Percentiles rank a stretch among this genome's conserved stretches.
phyloP scores from a whole-genome alignment of 2,797 vertebrate genomes.

The Meriones psammophilus region DNA sequence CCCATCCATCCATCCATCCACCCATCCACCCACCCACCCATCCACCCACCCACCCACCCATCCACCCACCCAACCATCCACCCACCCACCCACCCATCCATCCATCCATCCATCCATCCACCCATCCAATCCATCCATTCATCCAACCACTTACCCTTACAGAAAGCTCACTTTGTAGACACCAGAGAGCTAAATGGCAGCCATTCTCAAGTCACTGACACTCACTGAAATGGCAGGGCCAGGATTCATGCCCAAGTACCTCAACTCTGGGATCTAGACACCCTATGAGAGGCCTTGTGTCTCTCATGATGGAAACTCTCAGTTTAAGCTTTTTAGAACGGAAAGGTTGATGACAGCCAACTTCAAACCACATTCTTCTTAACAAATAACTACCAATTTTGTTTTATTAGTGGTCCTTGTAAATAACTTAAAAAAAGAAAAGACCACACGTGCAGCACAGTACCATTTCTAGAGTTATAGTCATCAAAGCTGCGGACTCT shows the following conservation, averaged over 20 bases:
- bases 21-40: not conserved
- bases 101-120: not conserved
- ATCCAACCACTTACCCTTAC: too few relatives aligned
- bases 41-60: not conserved
- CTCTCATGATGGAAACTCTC: not conserved
- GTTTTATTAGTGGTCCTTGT: not conserved
- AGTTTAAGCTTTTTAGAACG: too few relatives aligned
- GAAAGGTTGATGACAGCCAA: not conserved
- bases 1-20: not conserved
- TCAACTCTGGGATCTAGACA: not conserved
- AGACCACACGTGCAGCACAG: not conserved
- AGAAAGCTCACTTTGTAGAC: not conserved
- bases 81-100: not conserved
- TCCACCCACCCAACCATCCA: too few relatives aligned
- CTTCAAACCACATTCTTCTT: not conserved
- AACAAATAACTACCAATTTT: constrained; percentile 7
- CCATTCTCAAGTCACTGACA: not conserved
- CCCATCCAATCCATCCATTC: rapidly evolving
- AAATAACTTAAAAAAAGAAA: not conserved
- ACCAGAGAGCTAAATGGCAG: not conserved
- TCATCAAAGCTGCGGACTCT: not conserved
- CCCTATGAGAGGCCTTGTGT: not conserved
- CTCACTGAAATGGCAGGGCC: not conserved
- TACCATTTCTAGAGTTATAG: not conserved
- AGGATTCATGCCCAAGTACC: not conserved